Conservation (phyloP, 2,888 invertebrate species). For the Papilio demoleus region DNA sequence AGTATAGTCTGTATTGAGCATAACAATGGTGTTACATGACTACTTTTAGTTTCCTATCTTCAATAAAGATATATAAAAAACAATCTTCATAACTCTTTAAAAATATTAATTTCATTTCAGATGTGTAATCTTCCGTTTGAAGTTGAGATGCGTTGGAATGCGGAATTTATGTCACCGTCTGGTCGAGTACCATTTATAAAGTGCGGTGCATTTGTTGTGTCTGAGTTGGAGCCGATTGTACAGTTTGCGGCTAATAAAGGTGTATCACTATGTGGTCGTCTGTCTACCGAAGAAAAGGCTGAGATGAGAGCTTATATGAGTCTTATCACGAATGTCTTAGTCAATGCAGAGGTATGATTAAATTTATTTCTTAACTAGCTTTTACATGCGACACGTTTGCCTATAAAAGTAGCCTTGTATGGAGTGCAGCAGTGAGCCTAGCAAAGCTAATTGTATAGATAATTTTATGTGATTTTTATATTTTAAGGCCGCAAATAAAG, state of each 20-base stretch:
- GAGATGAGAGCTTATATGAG: constrained; percentile 98
- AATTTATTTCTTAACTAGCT: no score
- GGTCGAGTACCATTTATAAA: constrained; percentile 96
- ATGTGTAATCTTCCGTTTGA: constrained; percentile 94
- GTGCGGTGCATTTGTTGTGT: constrained; percentile 93
- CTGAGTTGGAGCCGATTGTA: constrained; percentile 96
- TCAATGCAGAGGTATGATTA: constrained; percentile 92
- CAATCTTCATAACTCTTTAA: background rate
- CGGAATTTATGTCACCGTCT: constrained; percentile 98
- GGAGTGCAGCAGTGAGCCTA: no score
- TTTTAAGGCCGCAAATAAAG: no score
- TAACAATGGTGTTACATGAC: no score
- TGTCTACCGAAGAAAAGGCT: constrained; percentile 90
- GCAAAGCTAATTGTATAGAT: no score
- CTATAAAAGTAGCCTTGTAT: no score
- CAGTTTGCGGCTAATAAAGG: constrained; percentile 94
- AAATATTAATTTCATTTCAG: constrained; percentile 51
- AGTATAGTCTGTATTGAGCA: no score
- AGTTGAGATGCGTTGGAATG: constrained; percentile 93
- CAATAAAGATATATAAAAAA: no score
- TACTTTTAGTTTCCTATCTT: no score
- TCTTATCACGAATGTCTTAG: constrained; percentile 93
- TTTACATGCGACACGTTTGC: no score
- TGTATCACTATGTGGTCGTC: constrained; percentile 87
- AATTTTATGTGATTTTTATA: no score